Evolutionary conservation across 1,140 invertebrate genomes (phyloP).

Genomic region (Drosophila mayri): DNA sequence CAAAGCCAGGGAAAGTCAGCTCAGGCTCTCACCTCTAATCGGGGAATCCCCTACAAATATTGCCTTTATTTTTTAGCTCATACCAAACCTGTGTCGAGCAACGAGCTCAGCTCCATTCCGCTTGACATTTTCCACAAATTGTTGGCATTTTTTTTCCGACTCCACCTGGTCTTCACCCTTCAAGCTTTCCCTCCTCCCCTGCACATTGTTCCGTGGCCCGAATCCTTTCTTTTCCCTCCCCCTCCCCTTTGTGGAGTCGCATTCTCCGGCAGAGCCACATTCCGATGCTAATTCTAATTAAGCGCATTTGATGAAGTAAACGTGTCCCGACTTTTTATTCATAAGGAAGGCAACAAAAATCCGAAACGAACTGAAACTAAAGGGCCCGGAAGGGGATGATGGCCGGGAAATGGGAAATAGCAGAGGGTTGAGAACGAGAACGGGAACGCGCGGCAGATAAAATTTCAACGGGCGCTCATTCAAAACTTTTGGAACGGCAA

Average conservation of each 20-base stretch:
- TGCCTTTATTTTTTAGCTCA: neutral
- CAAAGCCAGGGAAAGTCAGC: neutral
- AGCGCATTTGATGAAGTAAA: constrained; percentile 75
- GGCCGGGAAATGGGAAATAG: constrained; percentile 2
- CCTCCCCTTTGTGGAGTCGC: constrained; percentile 3
- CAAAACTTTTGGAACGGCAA: constrained; percentile 68
- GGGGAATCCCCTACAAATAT: constrained; percentile 14
- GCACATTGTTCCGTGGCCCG: constrained; percentile 40
- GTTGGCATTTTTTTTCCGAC: constrained; percentile 32
- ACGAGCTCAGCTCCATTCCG: constrained; percentile 17
- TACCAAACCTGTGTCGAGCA: neutral
- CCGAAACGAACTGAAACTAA: constrained; percentile 39
- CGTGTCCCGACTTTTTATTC: constrained; percentile 69
- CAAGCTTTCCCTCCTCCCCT: neutral
- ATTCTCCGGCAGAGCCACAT: constrained; percentile 49
- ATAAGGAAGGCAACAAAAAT: constrained; percentile 49
- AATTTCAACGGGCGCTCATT: constrained; percentile 73
- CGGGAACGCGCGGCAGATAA: constrained; percentile 49
- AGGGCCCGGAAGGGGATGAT: neutral
- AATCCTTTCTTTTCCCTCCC: constrained; percentile 17
- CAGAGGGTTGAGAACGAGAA: constrained; percentile 27
- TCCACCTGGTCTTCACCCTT: constrained; percentile 12
- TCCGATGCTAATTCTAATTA: constrained; percentile 75
- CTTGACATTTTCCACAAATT: constrained; percentile 50
- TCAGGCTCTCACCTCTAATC: neutral